Evolutionary conservation across 2,888 invertebrate species (phyloP).

Genomic region (Empis stercorea): DNA sequence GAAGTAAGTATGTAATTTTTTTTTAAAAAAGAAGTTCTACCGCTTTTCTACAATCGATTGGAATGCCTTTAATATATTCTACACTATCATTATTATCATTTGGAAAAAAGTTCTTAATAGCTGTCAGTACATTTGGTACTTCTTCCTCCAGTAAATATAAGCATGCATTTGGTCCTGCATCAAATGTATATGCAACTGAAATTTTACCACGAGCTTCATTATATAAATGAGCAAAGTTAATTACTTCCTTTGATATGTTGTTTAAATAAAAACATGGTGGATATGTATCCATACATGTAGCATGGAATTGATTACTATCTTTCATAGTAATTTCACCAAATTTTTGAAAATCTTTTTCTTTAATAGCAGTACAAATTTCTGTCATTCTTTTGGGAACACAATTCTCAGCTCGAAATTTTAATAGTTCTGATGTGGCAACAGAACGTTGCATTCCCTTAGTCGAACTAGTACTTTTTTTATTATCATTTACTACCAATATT

Average conservation of each 20-base stretch:
- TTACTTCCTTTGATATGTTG: constrained; percentile 68
- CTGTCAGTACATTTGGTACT: constrained; percentile 51
- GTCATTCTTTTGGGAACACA: constrained; percentile 61
- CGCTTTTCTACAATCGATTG: constrained; percentile 21
- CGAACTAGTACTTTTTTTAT: constrained; percentile 71
- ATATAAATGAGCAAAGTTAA: constrained; percentile 67
- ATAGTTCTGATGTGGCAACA: constrained; percentile 67
- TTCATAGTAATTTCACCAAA: constrained; percentile 94
- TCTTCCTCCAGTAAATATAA: constrained; percentile 67
- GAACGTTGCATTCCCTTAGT: constrained; percentile 79
- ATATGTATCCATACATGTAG: constrained; percentile 81
- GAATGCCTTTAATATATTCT: constrained; percentile 46
- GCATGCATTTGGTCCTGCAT: constrained; percentile 96
- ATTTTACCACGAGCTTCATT: constrained; percentile 53
- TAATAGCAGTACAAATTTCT: constrained; percentile 38
- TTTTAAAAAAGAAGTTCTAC: background rate
- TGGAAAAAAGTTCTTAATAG: constrained; percentile 64
- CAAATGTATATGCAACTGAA: constrained; percentile 91
- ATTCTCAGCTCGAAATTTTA: constrained; percentile 57
- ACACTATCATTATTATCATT: constrained; percentile 31
- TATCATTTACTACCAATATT: constrained; percentile 77
- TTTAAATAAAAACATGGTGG: constrained; percentile 92
- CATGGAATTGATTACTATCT: constrained; percentile 96
- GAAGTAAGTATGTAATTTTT: background rate
- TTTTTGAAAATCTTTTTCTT: constrained; percentile 55